Percentiles rank a stretch among this genome's conserved stretches.
These are phyloP conservation scores for Eupithecia insigniata DNA, from an alignment of 2,888 invertebrate genomes.

Conservation along the genomic window DNA sequence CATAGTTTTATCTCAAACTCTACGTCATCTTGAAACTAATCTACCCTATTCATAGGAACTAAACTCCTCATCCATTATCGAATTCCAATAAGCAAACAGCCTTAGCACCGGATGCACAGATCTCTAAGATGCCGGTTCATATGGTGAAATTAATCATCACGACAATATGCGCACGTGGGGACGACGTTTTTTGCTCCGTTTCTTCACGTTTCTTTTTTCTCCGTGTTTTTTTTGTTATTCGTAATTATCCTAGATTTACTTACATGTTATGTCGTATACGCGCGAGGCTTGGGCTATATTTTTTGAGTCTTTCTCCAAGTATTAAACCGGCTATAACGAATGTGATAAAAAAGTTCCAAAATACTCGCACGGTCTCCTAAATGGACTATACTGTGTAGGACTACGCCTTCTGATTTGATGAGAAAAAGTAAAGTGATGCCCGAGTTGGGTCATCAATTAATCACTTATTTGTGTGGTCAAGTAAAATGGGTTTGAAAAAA, in stretches of 20 bases:
- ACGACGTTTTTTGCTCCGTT: background rate
- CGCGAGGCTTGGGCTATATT: too few relatives aligned
- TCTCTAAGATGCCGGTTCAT: background rate
- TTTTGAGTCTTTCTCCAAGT: too few relatives aligned
- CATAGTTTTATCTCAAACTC: background rate
- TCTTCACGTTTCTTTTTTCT: background rate
- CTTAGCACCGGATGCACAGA: background rate
- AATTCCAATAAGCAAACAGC: background rate
- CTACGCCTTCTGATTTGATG: too few relatives aligned
- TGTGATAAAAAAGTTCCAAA: too few relatives aligned
- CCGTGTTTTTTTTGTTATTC: background rate
- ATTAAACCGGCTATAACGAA: too few relatives aligned
- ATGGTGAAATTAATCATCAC: background rate
- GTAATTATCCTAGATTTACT: background rate
- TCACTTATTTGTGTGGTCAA: too few relatives aligned
- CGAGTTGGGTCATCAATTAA: too few relatives aligned
- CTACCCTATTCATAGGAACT: background rate
- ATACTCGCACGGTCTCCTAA: too few relatives aligned
- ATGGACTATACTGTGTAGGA: too few relatives aligned
- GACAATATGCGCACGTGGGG: background rate
- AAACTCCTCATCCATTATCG: background rate
- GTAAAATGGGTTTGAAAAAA: too few relatives aligned
- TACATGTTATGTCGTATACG: background rate
- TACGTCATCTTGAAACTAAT: background rate
- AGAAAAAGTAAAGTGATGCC: too few relatives aligned